Conservation (phyloP, 2,888 invertebrate genomes). For the Nomada flava region DNA sequence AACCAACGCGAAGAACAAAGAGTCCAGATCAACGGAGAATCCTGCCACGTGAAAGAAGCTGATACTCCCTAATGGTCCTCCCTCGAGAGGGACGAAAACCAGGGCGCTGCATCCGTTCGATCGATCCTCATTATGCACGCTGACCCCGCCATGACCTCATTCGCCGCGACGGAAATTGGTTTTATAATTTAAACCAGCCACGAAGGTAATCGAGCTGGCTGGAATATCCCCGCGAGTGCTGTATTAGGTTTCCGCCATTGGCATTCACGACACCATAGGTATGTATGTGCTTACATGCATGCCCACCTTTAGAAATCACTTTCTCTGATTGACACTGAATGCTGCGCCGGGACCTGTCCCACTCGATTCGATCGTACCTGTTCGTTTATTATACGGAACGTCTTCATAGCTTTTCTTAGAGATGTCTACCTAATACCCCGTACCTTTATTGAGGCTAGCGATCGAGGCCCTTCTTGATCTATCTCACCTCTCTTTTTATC, state of each 20-base stretch:
- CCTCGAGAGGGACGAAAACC: constrained; percentile 63
- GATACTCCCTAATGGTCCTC: constrained; percentile 48
- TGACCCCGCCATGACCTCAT: constrained; percentile 65
- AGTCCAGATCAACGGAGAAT: not conserved
- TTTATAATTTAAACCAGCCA: constrained; percentile 77
- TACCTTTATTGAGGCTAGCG: constrained; percentile 60
- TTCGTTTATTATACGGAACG: constrained; percentile 73
- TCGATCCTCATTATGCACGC: constrained; percentile 74
- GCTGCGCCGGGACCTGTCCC: constrained; percentile 72
- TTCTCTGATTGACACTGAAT: constrained; percentile 84
- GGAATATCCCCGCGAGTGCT: constrained; percentile 22
- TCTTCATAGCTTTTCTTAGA: constrained; percentile 55
- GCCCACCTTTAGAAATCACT: constrained; percentile 80
- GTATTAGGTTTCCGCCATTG: constrained; percentile 54
- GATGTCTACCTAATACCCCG: constrained; percentile 69
- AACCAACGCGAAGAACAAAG: not conserved
- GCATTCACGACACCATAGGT: constrained; percentile 38
- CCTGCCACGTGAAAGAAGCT: constrained; percentile 43
- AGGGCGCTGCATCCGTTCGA: constrained; percentile 77
- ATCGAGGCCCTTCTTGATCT: constrained; percentile 46
- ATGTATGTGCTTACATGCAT: not conserved
- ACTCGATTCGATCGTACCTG: constrained; percentile 73
- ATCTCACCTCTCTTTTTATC: constrained; percentile 7
- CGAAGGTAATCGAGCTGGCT: constrained; percentile 67
- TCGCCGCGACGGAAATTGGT: constrained; percentile 79